Conservation (phyloP, 2,888 invertebrate genomes). For the Nomada ferruginata region DNA sequence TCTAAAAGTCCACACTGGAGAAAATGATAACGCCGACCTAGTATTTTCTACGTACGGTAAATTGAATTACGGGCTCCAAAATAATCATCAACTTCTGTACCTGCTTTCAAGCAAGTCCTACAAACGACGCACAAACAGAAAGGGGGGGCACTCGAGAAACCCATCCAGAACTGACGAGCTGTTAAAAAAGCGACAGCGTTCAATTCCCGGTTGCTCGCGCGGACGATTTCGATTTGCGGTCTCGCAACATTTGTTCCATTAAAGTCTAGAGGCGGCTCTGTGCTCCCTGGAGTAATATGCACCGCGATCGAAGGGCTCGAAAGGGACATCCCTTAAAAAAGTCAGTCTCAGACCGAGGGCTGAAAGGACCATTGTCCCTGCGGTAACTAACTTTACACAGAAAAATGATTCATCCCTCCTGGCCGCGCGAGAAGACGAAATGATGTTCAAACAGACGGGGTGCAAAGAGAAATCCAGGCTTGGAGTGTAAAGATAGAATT, state of each 20-base stretch:
- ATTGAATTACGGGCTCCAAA: neutral
- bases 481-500: neutral
- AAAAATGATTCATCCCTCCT: conserved; percentile 60
- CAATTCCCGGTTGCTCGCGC: conserved; percentile 23
- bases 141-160: neutral
- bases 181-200: conserved; percentile 18
- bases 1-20: no score
- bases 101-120: neutral
- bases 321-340: conserved; percentile 72
- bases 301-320: conserved; percentile 61
- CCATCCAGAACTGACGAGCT: conserved; percentile 1
- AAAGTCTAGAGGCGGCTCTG: conserved; percentile 71
- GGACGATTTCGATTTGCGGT: conserved; percentile 55
- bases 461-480: neutral
- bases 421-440: conserved; percentile 13
- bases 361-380: conserved; percentile 42
- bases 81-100: neutral
- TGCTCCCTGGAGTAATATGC: conserved; percentile 71
- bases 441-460: conserved; percentile 14
- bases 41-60: neutral
- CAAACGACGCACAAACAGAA: conserved; percentile 14
- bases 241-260: conserved; percentile 80
- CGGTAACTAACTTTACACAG: conserved; percentile 39
- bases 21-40: no score
- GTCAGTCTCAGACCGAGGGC: conserved; percentile 63